A percentile compares a stretch with the other conserved stretches of the same genome.
phyloP scores from a whole-genome alignment of 2,113 vertebrate genomes.

The Crypturellus undulatus region DNA sequence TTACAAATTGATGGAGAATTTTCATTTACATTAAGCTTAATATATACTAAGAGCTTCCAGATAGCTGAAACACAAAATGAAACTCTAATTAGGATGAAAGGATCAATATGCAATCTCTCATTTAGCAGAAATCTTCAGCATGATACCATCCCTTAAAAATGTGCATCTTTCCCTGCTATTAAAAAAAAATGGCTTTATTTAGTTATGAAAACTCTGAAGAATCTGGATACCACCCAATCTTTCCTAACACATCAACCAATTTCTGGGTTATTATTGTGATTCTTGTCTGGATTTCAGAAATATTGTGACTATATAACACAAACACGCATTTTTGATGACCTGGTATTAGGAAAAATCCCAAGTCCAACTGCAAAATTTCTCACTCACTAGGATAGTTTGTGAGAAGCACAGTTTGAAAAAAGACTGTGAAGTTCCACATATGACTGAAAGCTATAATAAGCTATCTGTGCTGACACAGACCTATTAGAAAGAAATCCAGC shows the following conservation, averaged over 20 bases:
- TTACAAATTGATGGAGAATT: background rate
- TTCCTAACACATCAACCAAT: background rate
- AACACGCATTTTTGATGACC: background rate
- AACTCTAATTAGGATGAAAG: background rate
- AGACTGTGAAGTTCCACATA: background rate
- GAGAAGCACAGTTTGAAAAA: background rate
- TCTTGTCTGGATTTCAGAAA: background rate
- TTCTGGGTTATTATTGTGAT: background rate
- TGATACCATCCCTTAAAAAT: background rate
- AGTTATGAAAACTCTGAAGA: background rate
- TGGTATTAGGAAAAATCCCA: background rate
- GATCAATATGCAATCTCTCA: background rate
- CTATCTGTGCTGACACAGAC: background rate
- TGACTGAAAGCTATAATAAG: background rate
- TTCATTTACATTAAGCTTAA: background rate
- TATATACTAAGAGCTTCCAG: background rate
- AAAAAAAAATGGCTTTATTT: background rate
- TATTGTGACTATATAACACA: background rate
- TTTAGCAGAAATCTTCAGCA: background rate
- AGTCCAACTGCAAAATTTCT: background rate
- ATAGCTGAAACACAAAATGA: background rate
- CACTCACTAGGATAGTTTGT: background rate
- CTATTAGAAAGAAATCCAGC: background rate
- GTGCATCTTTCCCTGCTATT: background rate
- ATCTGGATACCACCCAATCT: background rate